These are phyloP conservation scores for Falco naumanni DNA, from an alignment of 2,797 vertebrate species.

Conservation along the genomic window DNA sequence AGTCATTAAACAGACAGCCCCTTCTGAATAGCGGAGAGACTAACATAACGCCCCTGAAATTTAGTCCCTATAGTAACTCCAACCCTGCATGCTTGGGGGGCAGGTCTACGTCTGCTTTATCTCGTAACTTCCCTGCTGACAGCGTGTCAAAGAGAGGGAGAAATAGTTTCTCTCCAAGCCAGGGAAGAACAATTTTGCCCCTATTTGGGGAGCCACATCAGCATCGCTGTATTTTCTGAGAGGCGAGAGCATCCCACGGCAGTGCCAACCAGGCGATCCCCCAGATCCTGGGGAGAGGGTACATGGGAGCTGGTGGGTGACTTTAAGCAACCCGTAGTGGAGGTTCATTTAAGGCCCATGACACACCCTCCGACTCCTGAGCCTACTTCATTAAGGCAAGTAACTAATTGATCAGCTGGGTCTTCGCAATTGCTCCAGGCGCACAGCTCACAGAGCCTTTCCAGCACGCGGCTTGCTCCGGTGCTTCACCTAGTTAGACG, in stretches of 20 bases:
- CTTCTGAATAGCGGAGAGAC: neutral
- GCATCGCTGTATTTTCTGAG: neutral
- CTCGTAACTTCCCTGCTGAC: neutral
- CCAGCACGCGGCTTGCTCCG: rapidly evolving
- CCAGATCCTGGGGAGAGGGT: neutral
- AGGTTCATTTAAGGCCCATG: neutral
- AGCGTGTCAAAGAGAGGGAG: neutral
- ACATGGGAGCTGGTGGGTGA: neutral
- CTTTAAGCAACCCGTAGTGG: neutral
- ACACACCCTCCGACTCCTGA: neutral
- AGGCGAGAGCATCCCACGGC: neutral
- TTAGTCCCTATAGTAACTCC: neutral
- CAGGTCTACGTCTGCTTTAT: neutral
- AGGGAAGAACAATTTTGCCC: neutral
- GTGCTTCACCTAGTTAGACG: neutral
- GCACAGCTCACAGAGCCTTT: neutral
- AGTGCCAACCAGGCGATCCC: neutral
- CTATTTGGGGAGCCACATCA: neutral
- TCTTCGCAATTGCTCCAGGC: neutral
- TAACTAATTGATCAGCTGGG: neutral
- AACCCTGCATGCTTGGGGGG: neutral
- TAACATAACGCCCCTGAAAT: neutral
- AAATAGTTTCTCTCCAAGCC: neutral
- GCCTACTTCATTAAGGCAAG: neutral
- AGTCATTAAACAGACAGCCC: neutral